These are phyloP conservation scores for Lutjanus erythropterus DNA, from an alignment of 2,113 vertebrate genomes.

Conservation along the genomic window DNA sequence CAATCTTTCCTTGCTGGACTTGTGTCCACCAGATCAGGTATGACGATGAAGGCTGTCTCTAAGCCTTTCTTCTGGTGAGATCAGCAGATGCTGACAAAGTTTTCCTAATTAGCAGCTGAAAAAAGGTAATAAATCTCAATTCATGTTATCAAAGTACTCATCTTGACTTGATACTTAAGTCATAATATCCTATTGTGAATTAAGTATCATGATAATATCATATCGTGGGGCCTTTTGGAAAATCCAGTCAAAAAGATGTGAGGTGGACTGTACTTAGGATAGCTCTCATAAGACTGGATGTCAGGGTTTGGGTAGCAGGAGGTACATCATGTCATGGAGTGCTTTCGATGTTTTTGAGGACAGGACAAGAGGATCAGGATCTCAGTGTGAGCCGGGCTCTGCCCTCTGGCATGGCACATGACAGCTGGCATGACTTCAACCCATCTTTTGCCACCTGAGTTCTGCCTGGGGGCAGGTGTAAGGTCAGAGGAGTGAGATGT, in stretches of 20 bases:
- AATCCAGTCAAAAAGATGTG: constrained; percentile 3
- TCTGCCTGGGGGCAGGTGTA: constrained; percentile 54
- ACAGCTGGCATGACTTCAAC: constrained; percentile 45
- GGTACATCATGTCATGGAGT: constrained; percentile 67
- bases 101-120: too few relatives aligned
- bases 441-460: constrained; percentile 58
- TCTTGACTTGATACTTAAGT: too few relatives aligned
- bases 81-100: too few relatives aligned
- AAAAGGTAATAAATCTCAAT: too few relatives aligned
- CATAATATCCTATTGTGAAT: too few relatives aligned
- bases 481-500: constrained; percentile 50
- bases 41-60: too few relatives aligned
- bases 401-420: constrained; percentile 27
- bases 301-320: constrained; percentile 74
- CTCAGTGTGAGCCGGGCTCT: constrained; percentile 3
- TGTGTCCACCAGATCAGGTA: too few relatives aligned
- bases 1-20: too few relatives aligned
- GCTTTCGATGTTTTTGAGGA: constrained; percentile 28
- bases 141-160: too few relatives aligned
- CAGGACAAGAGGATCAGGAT: constrained; percentile 48
- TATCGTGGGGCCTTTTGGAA: too few relatives aligned
- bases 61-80: too few relatives aligned
- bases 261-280: constrained; percentile 28
- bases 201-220: too few relatives aligned
- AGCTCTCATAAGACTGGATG: constrained; percentile 26